These are phyloP conservation scores for Phytoseiulus persimilis DNA, from an alignment of 2,888 invertebrate genomes.

Conservation along the genomic window DNA sequence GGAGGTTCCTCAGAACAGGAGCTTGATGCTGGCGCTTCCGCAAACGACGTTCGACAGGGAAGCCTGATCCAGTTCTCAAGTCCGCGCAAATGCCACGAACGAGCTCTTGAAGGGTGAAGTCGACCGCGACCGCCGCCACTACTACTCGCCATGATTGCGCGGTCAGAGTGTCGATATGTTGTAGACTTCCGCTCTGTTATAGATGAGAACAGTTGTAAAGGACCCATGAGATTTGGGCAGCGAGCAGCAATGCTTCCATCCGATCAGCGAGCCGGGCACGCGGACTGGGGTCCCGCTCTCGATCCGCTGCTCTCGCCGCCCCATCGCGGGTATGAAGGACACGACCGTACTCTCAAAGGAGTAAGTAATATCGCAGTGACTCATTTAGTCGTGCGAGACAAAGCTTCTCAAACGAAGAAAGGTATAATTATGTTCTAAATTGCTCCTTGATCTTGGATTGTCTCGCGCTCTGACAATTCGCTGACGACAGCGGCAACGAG, in stretches of 20 bases:
- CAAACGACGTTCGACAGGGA: not conserved
- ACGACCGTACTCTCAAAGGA: not conserved
- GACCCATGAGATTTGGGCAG: not conserved
- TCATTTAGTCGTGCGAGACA: conserved; percentile 5
- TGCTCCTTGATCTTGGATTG: not conserved
- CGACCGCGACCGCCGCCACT: not conserved
- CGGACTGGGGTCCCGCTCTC: not conserved
- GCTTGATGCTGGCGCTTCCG: too few relatives aligned
- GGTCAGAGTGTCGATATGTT: not conserved
- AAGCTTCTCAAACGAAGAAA: not conserved
- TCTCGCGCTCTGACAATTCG: not conserved
- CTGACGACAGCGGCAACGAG: not conserved
- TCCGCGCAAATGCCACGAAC: not conserved
- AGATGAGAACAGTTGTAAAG: not conserved
- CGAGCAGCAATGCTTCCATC: not conserved
- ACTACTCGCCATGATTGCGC: not conserved
- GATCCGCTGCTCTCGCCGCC: not conserved
- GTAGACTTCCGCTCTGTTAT: not conserved
- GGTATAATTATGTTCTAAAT: not conserved
- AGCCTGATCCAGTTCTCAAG: not conserved
- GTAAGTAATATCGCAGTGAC: not conserved
- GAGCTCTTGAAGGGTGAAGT: not conserved
- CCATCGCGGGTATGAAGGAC: not conserved
- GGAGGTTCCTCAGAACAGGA: too few relatives aligned
- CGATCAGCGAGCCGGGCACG: not conserved